Percentiles rank a stretch among this genome's conserved stretches.
Evolutionary conservation across 2,113 vertebrate species (phyloP).

Genomic region (Pollimyrus isidori): DNA sequence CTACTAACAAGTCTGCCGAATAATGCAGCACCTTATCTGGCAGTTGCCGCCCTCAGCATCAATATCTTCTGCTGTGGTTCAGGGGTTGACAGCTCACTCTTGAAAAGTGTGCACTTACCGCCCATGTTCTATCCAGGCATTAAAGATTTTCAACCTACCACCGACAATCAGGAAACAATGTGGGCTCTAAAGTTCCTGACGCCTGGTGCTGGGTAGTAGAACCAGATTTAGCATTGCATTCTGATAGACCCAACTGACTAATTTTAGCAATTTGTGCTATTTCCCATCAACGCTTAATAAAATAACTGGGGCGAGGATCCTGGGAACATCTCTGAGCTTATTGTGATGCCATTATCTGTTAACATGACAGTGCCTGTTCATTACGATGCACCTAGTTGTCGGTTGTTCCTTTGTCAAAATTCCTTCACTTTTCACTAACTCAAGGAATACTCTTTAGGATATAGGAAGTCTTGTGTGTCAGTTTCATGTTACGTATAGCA

Average conservation of each 20-base stretch:
- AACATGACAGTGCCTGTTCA: background rate
- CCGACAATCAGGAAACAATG: background rate
- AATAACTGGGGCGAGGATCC: conserved; percentile 22
- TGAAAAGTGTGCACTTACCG: background rate
- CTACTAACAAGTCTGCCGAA: background rate
- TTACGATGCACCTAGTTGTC: background rate
- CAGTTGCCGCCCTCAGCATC: background rate
- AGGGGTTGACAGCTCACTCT: background rate
- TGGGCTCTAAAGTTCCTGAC: background rate
- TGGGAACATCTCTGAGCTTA: conserved; percentile 14
- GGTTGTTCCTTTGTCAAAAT: background rate
- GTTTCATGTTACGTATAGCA: background rate
- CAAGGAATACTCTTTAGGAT: background rate
- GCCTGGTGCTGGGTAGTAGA: background rate
- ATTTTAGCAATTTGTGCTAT: conserved; percentile 36
- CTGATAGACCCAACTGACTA: conserved; percentile 29
- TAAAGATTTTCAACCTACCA: background rate
- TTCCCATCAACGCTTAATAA: conserved; percentile 24
- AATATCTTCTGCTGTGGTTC: background rate
- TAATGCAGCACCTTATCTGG: background rate
- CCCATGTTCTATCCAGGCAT: background rate
- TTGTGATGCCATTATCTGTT: conserved; percentile 20
- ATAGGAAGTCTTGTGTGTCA: background rate
- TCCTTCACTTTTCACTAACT: background rate
- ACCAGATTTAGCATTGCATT: background rate